Evolutionary conservation across 2,888 invertebrate genomes (phyloP).

Genomic region (Antheraea yamamai): DNA sequence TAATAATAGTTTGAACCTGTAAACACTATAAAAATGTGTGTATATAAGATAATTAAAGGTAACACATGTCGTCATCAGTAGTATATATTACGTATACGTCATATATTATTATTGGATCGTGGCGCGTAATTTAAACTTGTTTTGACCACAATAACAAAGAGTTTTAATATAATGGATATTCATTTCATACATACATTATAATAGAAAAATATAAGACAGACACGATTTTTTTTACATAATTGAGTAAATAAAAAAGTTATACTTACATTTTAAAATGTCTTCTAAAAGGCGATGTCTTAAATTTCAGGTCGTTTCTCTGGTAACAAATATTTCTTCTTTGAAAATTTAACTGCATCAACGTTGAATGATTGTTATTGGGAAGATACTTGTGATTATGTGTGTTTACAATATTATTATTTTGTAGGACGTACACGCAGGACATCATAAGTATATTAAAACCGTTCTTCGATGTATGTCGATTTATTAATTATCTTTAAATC

Average conservation of each 20-base stretch:
- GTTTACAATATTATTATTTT: constrained; percentile 48
- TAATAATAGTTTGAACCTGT: too few relatives aligned
- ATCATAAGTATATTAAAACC: constrained; percentile 51
- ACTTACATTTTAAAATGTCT: constrained; percentile 74
- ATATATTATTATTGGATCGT: neutral
- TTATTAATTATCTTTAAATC: constrained; percentile 25
- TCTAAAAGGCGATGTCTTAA: constrained; percentile 60
- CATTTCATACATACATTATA: neutral
- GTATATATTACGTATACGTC: too few relatives aligned
- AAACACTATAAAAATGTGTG: too few relatives aligned
- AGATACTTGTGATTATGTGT: constrained; percentile 46
- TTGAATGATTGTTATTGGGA: constrained; percentile 35
- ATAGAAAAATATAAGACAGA: neutral
- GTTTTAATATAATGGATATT: constrained; percentile 13
- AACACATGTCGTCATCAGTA: too few relatives aligned
- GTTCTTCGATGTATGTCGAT: constrained; percentile 28
- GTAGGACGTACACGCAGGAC: constrained; percentile 59
- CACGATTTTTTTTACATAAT: neutral
- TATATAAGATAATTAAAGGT: too few relatives aligned
- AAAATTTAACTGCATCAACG: constrained; percentile 51
- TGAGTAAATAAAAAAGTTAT: constrained; percentile 21
- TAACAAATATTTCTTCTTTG: constrained; percentile 53
- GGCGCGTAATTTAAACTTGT: constrained; percentile 16
- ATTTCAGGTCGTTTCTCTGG: constrained; percentile 69
- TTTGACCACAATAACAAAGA: neutral